These are phyloP conservation scores for Rhamnusium bicolor DNA, from an alignment of 2,888 invertebrate genomes.

Conservation along the genomic window DNA sequence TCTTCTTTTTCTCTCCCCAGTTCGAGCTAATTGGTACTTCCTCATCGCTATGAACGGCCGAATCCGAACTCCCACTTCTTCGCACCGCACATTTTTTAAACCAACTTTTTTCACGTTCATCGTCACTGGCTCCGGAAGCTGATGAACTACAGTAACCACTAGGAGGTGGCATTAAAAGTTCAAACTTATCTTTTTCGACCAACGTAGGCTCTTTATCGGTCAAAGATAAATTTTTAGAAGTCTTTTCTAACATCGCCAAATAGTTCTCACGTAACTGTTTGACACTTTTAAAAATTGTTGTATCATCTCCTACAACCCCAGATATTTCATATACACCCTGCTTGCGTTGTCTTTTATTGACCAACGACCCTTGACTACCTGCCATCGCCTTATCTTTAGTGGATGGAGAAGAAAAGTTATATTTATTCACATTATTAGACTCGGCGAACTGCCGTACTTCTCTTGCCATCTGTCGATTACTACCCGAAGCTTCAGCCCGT, in stretches of 20 bases:
- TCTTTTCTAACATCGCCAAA: slow-evolving; percentile 64
- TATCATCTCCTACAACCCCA: slow-evolving; percentile 47
- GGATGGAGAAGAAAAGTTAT: slow-evolving; percentile 25
- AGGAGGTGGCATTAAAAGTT: slow-evolving; percentile 62
- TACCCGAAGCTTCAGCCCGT: slow-evolving; percentile 32
- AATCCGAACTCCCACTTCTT: slow-evolving; percentile 72
- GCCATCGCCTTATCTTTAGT: slow-evolving; percentile 41
- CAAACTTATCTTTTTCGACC: slow-evolving; percentile 39
- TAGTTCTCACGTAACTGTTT: slow-evolving; percentile 65
- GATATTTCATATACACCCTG: slow-evolving; percentile 64
- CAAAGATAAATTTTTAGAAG: slow-evolving; percentile 52
- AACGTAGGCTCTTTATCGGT: slow-evolving; percentile 15
- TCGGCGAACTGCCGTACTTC: slow-evolving; percentile 33
- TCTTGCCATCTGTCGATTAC: slow-evolving; percentile 55
- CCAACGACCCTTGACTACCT: slow-evolving; percentile 45
- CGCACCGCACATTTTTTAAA: slow-evolving; percentile 61
- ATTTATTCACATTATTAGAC: background rate
- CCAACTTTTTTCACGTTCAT: slow-evolving; percentile 63
- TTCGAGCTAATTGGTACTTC: slow-evolving; percentile 60
- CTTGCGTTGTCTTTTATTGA: slow-evolving; percentile 60
- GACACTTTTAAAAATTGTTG: slow-evolving; percentile 63
- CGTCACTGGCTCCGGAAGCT: slow-evolving; percentile 67
- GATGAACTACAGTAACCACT: slow-evolving; percentile 68
- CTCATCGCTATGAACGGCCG: slow-evolving; percentile 73
- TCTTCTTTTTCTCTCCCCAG: slow-evolving; percentile 57